Base-by-base conservation (phyloP, 2,113 vertebrate genomes). In the Grallaria varia region DNA sequence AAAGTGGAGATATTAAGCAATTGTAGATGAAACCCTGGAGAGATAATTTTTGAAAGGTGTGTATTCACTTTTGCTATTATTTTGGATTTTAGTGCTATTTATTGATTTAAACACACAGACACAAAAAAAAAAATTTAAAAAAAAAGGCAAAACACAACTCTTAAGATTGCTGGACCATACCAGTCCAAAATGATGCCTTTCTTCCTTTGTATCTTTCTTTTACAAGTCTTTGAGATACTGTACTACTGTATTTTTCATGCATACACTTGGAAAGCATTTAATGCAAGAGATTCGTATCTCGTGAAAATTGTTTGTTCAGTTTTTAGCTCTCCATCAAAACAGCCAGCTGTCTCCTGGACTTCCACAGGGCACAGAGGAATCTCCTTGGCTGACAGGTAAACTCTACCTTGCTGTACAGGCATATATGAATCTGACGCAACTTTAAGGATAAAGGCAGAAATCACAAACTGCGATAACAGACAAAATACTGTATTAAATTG, bases 341-440 rank as follows among this genome's bases (percentile, higher is more conserved):
- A 63, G 14, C 12, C 55, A 85, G 52, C 33, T 84, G 35, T 27
- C 49, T 68, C 60, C 31, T 30, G 45, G 47, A 39, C 33, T 67
- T 86, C 5, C 24, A 45, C 1, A 2, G 39, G 35, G 42, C 68
- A 71, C 15, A 39, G 22, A 66, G 7, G 33, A 76, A 39, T 67
- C 45, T 63, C 63, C 42, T 17, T 67, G 55, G 68, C 39, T 8
- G 5, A 47, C 55, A 62, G 13, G 21, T 14, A 74, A 83, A 74
- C 16, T 3, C 0, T 42, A 50, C 31, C 28, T 14, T 85, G 42
- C 67, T 59, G 42, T 53, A 81, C 33, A 82, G 68, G 74, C 30
- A 28, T 1, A 28, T 8, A 5, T 1, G 0, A 52, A 76, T 37
- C 31, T 2, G 1, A 31, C 2, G 7, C 27, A 82, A 14, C 3